A percentile compares a stretch with the other conserved stretches of the same genome.
phyloP scores from a whole-genome alignment of 2,113 vertebrate species.

The Entomyzon cyanotis region DNA sequence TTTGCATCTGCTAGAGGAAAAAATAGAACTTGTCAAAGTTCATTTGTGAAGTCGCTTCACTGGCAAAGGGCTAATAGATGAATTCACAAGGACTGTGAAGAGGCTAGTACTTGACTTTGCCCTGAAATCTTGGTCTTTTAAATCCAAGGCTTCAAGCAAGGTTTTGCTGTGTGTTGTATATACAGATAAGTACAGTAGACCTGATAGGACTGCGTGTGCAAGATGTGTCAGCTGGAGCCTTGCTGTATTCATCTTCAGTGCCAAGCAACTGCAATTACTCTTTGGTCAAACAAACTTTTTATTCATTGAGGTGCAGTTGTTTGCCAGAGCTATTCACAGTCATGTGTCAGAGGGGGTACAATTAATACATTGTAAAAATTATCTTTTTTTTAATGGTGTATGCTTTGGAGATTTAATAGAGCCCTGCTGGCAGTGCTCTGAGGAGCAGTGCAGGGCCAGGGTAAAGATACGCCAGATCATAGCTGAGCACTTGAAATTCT shows the following conservation, averaged over 20 bases:
- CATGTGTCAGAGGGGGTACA: constrained; percentile 60
- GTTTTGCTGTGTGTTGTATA: neutral
- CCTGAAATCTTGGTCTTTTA: neutral
- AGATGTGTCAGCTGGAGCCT: constrained; percentile 36
- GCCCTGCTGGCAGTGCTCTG: neutral
- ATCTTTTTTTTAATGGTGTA: neutral
- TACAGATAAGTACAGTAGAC: neutral
- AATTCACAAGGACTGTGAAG: neutral
- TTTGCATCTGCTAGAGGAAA: neutral
- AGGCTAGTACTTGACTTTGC: neutral
- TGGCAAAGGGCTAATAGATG: neutral
- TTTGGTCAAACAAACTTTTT: constrained; percentile 64
- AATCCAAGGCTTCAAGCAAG: neutral
- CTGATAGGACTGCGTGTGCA: neutral
- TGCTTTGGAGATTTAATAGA: constrained; percentile 7
- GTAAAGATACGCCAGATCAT: neutral
- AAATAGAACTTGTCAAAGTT: neutral
- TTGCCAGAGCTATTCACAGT: constrained; percentile 52
- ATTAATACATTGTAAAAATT: constrained; percentile 56
- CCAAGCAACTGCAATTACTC: constrained; percentile 53
- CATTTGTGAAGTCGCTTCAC: neutral
- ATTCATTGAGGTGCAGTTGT: constrained; percentile 62
- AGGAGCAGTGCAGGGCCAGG: neutral
- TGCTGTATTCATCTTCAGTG: constrained; percentile 15
- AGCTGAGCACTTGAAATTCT: constrained; percentile 24